Evolutionary conservation across 2,888 invertebrate genomes (phyloP).

Genomic region (Phania funesta): DNA sequence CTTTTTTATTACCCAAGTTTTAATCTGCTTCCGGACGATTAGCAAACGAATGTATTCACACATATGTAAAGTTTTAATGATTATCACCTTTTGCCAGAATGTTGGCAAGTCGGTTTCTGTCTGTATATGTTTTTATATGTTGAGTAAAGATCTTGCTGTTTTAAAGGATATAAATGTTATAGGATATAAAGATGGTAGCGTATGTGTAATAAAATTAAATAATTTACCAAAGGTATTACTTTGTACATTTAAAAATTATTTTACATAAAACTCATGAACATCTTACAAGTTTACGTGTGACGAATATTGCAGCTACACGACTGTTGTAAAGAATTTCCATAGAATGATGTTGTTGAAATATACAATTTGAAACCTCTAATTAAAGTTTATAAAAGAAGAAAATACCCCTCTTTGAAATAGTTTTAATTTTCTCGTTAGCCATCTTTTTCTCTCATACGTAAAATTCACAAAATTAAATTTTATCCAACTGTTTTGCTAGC

Average conservation of each 20-base stretch:
- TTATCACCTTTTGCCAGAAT: conserved; percentile 65
- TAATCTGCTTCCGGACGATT: conserved; percentile 65
- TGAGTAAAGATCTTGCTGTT: not conserved
- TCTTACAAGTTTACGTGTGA: too few species aligned
- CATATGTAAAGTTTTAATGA: conserved; percentile 66
- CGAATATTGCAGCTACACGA: too few species aligned
- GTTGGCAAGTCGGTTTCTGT: not conserved
- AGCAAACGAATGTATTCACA: conserved; percentile 60
- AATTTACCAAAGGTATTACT: not conserved
- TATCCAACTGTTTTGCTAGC: not conserved
- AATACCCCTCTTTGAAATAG: too few species aligned
- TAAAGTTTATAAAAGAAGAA: too few species aligned
- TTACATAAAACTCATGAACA: too few species aligned
- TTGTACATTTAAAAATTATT: too few species aligned
- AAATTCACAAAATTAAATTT: conserved; percentile 34
- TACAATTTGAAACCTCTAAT: too few species aligned
- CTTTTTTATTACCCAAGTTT: conserved; percentile 58
- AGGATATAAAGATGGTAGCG: not conserved
- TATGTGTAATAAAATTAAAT: conserved; percentile 11
- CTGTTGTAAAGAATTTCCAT: too few species aligned
- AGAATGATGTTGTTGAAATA: too few species aligned
- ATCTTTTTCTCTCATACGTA: not conserved
- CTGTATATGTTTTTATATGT: conserved; percentile 4
- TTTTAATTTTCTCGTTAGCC: too few species aligned
- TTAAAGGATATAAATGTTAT: conserved; percentile 7